Evolutionary conservation across 2,888 invertebrate genomes (phyloP), one percentile per base, ranked within the genome.

Genomic region (Ormyrus labotus): DNA sequence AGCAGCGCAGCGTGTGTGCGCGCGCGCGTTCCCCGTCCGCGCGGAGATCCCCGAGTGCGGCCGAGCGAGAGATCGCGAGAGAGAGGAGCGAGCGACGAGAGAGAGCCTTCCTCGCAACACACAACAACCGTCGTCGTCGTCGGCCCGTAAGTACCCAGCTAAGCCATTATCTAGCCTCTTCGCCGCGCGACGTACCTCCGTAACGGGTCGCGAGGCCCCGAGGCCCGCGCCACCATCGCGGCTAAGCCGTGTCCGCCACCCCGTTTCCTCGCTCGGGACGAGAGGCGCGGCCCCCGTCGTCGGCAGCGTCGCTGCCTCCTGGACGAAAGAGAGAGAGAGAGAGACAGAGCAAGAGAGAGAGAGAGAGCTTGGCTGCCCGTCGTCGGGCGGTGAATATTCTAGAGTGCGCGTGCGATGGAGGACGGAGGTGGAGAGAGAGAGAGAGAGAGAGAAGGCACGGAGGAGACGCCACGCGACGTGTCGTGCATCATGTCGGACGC

Each of bases 31-130:
- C 65, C 79, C 71, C 68, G 34, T 74, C 80, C 80, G 70, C 85
- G 87, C 90, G 89, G 88, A 89, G 89, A 89, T 88, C 86, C 84
- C 89, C 90, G 89, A 90, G 87, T 85, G 83, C 85, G 87, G 86
- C 88, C 90, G 90, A 90, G 86, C 90, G 90, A 90, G 86, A 88
- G 87, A 89, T 89, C 89, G 89, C 89, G 90, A 90, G 87, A 88
- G 72, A 55, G 63, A 67, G 65, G 63, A 51, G 34, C 34, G 65
- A 73, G 57, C 63, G 63, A 57, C 47, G 73, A 51, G 58, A 50
- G 63, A 65, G 73, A 70, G 71, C 67, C 70, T 55, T 80, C 65
- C 80, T 67, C 75, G 10, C 74, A 76, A 80, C 57, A 63, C 74
- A 57, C 80, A 70, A 76, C 70, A 64, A 77, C 50, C 73, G 45